Base-by-base conservation (phyloP, 2,797 vertebrate species). In the Lagorchestes hirsutus region DNA sequence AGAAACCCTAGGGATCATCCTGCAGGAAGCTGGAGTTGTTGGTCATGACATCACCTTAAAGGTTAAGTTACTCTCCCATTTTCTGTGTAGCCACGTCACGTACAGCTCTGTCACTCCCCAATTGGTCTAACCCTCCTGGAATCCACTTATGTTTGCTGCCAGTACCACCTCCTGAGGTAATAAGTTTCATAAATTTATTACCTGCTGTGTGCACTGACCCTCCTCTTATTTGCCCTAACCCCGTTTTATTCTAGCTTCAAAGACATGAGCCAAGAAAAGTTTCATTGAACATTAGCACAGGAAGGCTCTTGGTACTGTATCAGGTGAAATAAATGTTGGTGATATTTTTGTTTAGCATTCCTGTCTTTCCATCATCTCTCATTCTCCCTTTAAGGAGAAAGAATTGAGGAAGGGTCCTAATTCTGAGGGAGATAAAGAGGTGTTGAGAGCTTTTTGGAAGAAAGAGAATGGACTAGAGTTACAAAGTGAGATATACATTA, bases 171-270 rank as follows among this genome's bases (percentile, higher is more conserved):
- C 82, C 13, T 55, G 91, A 96, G 92, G n/a, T 94, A 90, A 55
- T 52, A 11, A 90, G 27, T 54, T 46, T 55, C 54, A 22, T 56
- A 52, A 55, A 90, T 96, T 54, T 55, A 82, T 90, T 96, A 74
- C 92, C n/a, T 93, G 54, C 54, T 90, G 22, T n/a, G 34, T 74
- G n/a, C n/a, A 90, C 91, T 91, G 93, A 97, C 92, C 93, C 55
- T 92, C 93, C 95, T 95, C 94, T 95, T 90, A 52, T 94, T 67
- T 97, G 97, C 97, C 97, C 97, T 90, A 82, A n/a, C 55, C 93
- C 95, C 96, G 93, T 96, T 87, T 93, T 96, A 96, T 90, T 96
- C 95, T 74, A 94, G 91, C 96, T 91, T 93, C 95, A 27, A 58
- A 95, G 95, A 22, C 74, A 82, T 27, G 57, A 97, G 40, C 18